Evolutionary conservation across 2,113 vertebrate genomes (phyloP).

Genomic region (Phylloscopus trochiloides): DNA sequence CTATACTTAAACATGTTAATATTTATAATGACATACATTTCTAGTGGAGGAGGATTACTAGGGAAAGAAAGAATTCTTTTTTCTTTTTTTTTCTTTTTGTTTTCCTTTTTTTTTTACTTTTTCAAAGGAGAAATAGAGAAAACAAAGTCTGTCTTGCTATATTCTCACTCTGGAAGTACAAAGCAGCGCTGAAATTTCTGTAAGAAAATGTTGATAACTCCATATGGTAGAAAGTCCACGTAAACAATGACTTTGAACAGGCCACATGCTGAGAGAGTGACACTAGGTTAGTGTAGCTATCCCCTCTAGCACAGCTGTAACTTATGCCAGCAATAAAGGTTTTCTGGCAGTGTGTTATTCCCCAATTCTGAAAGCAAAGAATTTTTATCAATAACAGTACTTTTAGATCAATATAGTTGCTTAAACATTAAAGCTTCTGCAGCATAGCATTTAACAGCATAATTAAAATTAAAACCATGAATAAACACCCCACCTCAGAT

Average conservation of each 20-base stretch:
- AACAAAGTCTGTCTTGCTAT: background rate
- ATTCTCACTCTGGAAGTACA: background rate
- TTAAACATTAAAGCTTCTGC: conserved; percentile 30
- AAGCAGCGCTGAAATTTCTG: background rate
- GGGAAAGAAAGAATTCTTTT: background rate
- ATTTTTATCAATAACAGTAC: conserved; percentile 23
- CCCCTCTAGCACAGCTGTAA: conserved; percentile 12
- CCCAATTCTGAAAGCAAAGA: background rate
- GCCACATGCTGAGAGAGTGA: conserved; percentile 21
- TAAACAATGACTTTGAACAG: conserved; percentile 48
- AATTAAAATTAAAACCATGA: conserved; percentile 39
- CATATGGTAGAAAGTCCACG: background rate
- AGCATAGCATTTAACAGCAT: background rate
- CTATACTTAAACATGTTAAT: background rate
- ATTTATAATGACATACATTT: background rate
- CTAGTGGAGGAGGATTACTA: background rate
- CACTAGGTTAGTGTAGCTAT: background rate
- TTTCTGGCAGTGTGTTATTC: background rate
- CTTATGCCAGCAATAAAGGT: conserved; percentile 14
- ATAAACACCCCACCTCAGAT: background rate
- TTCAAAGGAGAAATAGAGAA: background rate
- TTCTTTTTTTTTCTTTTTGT: background rate
- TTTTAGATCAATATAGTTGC: conserved; percentile 8
- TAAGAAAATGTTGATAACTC: conserved; percentile 17
- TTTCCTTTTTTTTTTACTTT: background rate